Evolutionary conservation across 2,113 vertebrate genomes (phyloP), one percentile per base, ranked within the genome.

Genomic region (Stegastes partitus): DNA sequence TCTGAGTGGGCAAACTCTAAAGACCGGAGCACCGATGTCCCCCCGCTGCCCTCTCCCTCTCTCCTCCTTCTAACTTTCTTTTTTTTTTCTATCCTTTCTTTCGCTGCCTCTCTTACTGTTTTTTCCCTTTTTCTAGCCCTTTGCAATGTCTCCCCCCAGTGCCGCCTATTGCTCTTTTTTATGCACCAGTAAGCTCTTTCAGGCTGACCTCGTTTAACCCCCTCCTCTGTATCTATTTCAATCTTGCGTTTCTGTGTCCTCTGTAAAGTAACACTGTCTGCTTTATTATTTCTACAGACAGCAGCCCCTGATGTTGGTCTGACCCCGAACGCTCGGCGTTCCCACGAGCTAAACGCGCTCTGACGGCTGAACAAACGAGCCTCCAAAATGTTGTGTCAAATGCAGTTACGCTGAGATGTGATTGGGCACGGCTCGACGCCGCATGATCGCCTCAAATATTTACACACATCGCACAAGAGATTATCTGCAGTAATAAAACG

Each of bases 141-240:
- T 63, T 58, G 55, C 65, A 5, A 14, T 58, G 57, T 72, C 76
- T 79, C 73, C 83, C 79, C 74, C 54, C 61, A 45, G 39, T 76
- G 79, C 79, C 68, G 70, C 74, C 64, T 49, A 54, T 66, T 58
- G 72, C 82, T 80, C 62, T 74, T 57, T 53, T 85, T 75, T 68
- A 80, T 89, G 79, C 82, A 71, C 63, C 25, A 56, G 72, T 82
- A 54, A 81, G 74, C 81, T 78, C 78, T 89, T 86, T 83, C 66
- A 74, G 28, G 18, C 74, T 65, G 85, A 89, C 81, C 90, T 79
- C 21, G 5, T 87, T 85, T 85, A 88, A 89, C 87, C 84, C 57
- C 83, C 86, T n/a, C 31, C 90, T 82, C 81, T 90, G 68, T 85
- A 85, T 88, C 81, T 54, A 73, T 75, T 69, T 83, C 68, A 70